phyloP scores from a whole-genome alignment of 2,113 vertebrate genomes.

The Cyphomyrus discorhynchus region DNA sequence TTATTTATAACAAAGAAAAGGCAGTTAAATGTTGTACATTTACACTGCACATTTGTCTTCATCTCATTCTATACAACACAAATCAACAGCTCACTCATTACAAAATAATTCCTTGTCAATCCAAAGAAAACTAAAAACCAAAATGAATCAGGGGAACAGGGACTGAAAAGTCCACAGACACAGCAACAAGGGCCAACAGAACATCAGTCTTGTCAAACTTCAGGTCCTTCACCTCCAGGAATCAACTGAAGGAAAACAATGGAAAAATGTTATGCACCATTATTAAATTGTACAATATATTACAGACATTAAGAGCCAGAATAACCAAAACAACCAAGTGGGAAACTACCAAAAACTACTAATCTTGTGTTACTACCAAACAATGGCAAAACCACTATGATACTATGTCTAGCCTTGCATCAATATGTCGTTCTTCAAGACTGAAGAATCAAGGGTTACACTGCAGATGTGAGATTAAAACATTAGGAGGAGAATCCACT shows the following conservation, averaged over 20 bases:
- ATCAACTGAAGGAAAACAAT: slow-evolving; percentile 69
- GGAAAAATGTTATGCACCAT: not conserved
- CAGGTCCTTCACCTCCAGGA: slow-evolving; percentile 95
- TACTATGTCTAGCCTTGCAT: not conserved
- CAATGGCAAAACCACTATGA: not conserved
- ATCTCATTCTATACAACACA: slow-evolving; percentile 12
- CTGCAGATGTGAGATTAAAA: not conserved
- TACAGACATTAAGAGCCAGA: not conserved
- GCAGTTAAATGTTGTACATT: slow-evolving; percentile 2
- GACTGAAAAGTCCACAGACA: not conserved
- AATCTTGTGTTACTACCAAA: not conserved
- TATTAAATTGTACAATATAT: not conserved
- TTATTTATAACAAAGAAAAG: slow-evolving; percentile 24
- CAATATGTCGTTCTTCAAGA: not conserved
- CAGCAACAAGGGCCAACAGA: not conserved
- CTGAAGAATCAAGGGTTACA: not conserved
- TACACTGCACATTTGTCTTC: not conserved
- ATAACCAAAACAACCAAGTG: not conserved
- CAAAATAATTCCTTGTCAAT: slow-evolving; percentile 15
- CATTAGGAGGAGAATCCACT: not conserved
- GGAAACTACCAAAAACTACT: not conserved
- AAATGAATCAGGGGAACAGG: not conserved
- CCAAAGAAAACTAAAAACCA: slow-evolving; percentile 8
- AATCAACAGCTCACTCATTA: slow-evolving; percentile 14
- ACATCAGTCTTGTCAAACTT: slow-evolving; percentile 63